Evolutionary conservation across 2,888 invertebrate genomes (phyloP).

Genomic region (Elmis aenea): DNA sequence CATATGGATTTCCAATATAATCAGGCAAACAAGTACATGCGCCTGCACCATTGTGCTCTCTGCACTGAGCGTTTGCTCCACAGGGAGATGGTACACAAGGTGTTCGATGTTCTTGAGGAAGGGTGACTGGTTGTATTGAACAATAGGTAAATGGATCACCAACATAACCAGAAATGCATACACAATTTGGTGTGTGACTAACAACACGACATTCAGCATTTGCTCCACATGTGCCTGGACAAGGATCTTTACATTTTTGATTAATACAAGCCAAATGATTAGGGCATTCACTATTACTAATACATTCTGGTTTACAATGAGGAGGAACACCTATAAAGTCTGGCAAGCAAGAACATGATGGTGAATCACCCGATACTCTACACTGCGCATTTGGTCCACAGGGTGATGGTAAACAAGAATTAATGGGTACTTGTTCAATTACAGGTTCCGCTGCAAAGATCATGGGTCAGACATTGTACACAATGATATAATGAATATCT

Average conservation of each 20-base stretch:
- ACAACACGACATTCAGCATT: conserved; percentile 71
- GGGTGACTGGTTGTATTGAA: conserved; percentile 37
- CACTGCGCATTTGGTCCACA: conserved; percentile 78
- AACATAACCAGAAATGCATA: conserved; percentile 60
- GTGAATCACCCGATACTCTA: conserved; percentile 59
- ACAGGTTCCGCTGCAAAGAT: conserved; percentile 8
- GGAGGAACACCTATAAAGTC: conserved; percentile 67
- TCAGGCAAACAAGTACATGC: conserved; percentile 62
- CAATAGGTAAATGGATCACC: conserved; percentile 77
- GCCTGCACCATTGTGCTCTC: conserved; percentile 55
- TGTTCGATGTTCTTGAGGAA: conserved; percentile 47
- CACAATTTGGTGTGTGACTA: conserved; percentile 69
- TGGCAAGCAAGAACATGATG: conserved; percentile 69
- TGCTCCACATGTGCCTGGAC: conserved; percentile 63
- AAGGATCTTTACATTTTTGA: conserved; percentile 73
- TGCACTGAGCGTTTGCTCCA: conserved; percentile 60
- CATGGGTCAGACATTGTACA: not conserved
- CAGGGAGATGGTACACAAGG: conserved; percentile 61
- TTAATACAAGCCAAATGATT: conserved; percentile 67
- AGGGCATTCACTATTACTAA: conserved; percentile 70
- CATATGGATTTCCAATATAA: conserved; percentile 68
- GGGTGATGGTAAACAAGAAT: conserved; percentile 74
- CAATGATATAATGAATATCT: conserved; percentile 21
- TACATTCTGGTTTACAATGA: conserved; percentile 75
- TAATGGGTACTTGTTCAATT: conserved; percentile 45